These are phyloP conservation scores for Lepidotrigona ventralis DNA, from an alignment of 1,140 invertebrate species.

Conservation along the genomic window DNA sequence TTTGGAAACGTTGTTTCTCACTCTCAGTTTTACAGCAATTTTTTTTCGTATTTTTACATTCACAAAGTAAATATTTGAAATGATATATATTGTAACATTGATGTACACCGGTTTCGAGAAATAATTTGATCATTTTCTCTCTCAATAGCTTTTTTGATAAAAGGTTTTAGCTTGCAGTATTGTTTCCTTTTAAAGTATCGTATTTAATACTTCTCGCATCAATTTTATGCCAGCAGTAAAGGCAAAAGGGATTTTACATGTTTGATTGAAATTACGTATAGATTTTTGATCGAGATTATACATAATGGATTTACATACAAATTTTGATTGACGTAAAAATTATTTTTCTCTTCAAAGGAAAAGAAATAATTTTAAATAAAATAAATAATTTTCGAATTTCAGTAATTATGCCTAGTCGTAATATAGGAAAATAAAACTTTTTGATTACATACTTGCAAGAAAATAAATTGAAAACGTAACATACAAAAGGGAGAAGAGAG, in stretches of 20 bases:
- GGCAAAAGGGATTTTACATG: not conserved
- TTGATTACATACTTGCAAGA: no score
- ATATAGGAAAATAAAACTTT: no score
- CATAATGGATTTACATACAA: no score
- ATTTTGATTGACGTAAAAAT: no score
- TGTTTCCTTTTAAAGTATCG: not conserved
- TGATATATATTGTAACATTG: not conserved
- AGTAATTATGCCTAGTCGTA: no score
- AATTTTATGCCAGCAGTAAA: fast-evolving
- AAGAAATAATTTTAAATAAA: no score
- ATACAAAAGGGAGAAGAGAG: no score
- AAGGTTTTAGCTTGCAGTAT: not conserved
- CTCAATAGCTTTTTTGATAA: not conserved
- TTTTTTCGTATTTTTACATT: not conserved
- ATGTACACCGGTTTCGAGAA: not conserved
- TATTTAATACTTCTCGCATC: not conserved
- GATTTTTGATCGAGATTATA: no score
- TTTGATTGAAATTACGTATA: not conserved
- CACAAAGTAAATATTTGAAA: not conserved
- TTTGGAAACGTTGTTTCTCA: not conserved
- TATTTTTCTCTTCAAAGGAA: no score
- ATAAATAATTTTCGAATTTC: no score
- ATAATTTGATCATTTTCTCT: not conserved
- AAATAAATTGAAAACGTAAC: no score
- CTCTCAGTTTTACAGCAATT: not conserved